Base-by-base conservation (phyloP, 2,797 vertebrate species). In the Varecia variegata region DNA sequence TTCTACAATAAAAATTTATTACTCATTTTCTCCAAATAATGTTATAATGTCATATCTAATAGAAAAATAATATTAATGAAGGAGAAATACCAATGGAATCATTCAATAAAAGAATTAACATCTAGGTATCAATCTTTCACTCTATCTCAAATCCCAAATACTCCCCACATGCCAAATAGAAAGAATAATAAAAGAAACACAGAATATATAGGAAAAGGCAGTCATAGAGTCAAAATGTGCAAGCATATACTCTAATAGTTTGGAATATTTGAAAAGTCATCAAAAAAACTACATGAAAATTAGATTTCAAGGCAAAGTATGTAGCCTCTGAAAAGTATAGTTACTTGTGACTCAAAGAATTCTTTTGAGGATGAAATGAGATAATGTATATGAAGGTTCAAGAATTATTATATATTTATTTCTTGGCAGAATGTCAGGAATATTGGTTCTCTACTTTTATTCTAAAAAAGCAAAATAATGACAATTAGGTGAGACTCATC, bases 391-490 rank as follows among this genome's bases (percentile, higher is more conserved):
- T 68, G 35, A 70, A 92, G 47, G 4, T 56, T 9, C 15, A 38
- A 60, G 58, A 68, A 80, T 93, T 70, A 18, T 25, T 6, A 6
- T 52, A 30, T 58, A 62, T 6, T 45, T 70, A 20, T 30, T 47
- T 30, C 38, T 54, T 25, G 60, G 12, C 50, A 88, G 54, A 85
- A n/a, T 50, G 32, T 85, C 77, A 88, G 35, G 5, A 2, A 76
- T 79, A 67, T 40, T 79, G n/a, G 18, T 71, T 93, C 67, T 93
- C 40, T 74, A 54, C 21, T 70, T 76, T 95, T 8, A 30, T 91
- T 50, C 35, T 88, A 27, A 79, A 79, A 95, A 93, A 91, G 3
- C 32, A 84, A 91, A 91, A 74, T 74, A 92, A n/a, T 73, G 89
- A 7, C 8, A 88, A 47, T 43, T 91, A 50, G 7, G 8, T 81